Percentiles rank a stretch among this genome's conserved stretches.
phyloP scores from a whole-genome alignment of 2,888 invertebrate species.

The Plemyria rubiginata region DNA sequence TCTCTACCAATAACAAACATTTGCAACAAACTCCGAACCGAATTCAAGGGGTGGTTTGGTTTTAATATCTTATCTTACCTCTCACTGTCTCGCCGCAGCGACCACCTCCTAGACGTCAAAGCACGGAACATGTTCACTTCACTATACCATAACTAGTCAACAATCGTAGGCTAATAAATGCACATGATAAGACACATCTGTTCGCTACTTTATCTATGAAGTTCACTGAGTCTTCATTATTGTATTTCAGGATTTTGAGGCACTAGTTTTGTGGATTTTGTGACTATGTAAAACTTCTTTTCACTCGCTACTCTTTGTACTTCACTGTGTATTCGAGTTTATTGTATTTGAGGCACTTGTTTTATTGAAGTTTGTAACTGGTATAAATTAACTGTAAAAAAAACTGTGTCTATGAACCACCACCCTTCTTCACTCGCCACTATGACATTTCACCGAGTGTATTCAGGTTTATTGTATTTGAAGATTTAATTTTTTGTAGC shows the following conservation, averaged over 20 bases:
- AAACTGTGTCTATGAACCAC: too few relatives aligned
- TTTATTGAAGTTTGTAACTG: too few relatives aligned
- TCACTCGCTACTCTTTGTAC: background rate
- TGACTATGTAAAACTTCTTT: background rate
- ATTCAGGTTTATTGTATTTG: too few relatives aligned
- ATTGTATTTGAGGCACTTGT: too few relatives aligned
- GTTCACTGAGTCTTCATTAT: slow-evolving; percentile 27
- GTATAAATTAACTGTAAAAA: too few relatives aligned
- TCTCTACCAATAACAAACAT: too few relatives aligned
- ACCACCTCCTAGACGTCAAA: slow-evolving; percentile 77
- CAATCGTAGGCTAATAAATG: slow-evolving; percentile 23
- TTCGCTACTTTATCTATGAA: slow-evolving; percentile 15
- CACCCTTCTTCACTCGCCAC: too few relatives aligned
- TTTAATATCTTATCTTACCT: slow-evolving; percentile 62
- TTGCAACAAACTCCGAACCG: too few relatives aligned
- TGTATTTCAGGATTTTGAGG: slow-evolving; percentile 27
- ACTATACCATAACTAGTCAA: slow-evolving; percentile 46
- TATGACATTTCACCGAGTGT: too few relatives aligned
- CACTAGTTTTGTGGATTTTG: slow-evolving; percentile 24
- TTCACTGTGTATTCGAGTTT: background rate
- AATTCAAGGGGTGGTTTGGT: too few relatives aligned
- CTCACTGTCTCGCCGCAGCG: slow-evolving; percentile 76
- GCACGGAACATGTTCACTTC: slow-evolving; percentile 71
- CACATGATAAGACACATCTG: slow-evolving; percentile 31
- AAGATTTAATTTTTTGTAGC: too few relatives aligned